phyloP scores from a whole-genome alignment of 1,140 invertebrate species.

The Diploscapter pachys region DNA sequence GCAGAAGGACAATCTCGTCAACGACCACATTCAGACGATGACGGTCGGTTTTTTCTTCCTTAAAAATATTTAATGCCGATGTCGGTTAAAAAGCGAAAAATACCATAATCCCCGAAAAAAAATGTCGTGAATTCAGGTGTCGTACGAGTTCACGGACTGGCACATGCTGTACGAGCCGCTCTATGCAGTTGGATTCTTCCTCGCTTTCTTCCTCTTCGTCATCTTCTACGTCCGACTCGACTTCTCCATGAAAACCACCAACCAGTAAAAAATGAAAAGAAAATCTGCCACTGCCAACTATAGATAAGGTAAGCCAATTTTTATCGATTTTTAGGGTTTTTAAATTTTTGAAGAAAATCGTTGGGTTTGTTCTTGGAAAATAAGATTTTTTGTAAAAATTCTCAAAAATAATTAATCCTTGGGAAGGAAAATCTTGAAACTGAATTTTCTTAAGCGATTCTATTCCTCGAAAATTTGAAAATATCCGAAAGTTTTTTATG shows the following conservation, averaged over 20 bases:
- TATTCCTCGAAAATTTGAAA: no score
- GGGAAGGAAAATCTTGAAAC: neutral
- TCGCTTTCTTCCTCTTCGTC: constrained; percentile 83
- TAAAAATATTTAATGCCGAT: neutral
- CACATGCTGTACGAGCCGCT: constrained; percentile 85
- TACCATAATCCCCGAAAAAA: neutral
- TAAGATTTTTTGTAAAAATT: neutral
- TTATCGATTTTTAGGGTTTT: no score
- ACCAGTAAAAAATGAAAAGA: no score
- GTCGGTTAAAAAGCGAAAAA: no score
- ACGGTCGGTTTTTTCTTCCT: constrained; percentile 59
- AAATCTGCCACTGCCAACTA: no score
- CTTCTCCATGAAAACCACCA: constrained; percentile 64
- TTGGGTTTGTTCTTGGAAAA: no score
- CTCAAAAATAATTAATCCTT: neutral
- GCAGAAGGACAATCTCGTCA: constrained; percentile 82
- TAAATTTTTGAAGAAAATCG: no score
- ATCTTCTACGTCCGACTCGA: constrained; percentile 91
- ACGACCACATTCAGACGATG: constrained; percentile 90
- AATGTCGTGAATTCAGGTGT: constrained; percentile 64
- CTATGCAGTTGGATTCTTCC: constrained; percentile 80
- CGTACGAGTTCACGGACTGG: constrained; percentile 79
- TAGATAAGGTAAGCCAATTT: no score
- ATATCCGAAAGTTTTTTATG: no score
- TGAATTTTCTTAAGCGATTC: neutral